Base-by-base conservation (phyloP, 2,113 vertebrate genomes). In the Podocnemis expansa region DNA sequence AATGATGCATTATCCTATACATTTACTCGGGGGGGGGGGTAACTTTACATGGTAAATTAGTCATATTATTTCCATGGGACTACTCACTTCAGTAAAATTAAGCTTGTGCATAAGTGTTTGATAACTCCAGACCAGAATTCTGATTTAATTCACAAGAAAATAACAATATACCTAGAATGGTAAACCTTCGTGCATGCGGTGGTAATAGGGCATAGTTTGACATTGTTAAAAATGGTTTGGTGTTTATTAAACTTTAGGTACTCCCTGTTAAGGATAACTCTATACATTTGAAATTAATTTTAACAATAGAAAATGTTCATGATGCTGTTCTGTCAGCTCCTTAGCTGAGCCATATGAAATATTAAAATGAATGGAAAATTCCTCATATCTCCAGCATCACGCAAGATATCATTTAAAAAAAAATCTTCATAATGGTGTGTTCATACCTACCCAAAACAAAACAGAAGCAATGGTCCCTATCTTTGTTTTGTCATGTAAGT, bases 391-490 rank as follows among this genome's bases (percentile, higher is more conserved):
- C 8, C 41, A 82, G 1, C 0, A 14, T 4, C 29, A 70, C 27
- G 8, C 34, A 41, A 82, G n/a, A 16, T 34, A 21, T 25, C 27
- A 41, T 27, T 52, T 84, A 11, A n/a, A 76, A 31, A 58, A 45
- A 49, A 41, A 24, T 22, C 9, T 17, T 4, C 24, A 31, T 49
- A 45, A 21, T n/a, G 21, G 4, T 25, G 1, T 41, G 41, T 10
- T 19, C 41, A 41, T 24, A 22, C 41, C 60, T 13, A n/a, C 16
- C 11, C 3, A 34, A 82, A 31, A 2, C 3, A 29, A 82, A 31
- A 2, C 4, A 38, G 7, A 0, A 93, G 5, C 49, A 2, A 2
- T 0, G 10, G 51, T 2, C 17, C 76, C 8, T 0, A 41, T 7
- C 38, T 55, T 8, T 24, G 19, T 1, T 34, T 4, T 21, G 31